Base-by-base conservation (phyloP, 2,113 vertebrate genomes). In the Cisticola juncidis region DNA sequence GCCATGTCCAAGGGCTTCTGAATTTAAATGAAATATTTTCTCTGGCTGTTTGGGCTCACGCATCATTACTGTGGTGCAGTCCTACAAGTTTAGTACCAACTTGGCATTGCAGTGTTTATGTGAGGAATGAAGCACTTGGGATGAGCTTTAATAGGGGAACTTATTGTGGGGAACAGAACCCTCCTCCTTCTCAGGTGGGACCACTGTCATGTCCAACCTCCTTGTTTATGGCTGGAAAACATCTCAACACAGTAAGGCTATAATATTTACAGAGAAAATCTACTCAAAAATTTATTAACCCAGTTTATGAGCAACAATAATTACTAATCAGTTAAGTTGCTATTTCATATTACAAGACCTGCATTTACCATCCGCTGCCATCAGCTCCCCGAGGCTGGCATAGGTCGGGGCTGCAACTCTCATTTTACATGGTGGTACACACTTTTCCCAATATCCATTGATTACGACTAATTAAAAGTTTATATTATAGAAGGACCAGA, bases 271-370 rank as follows among this genome's bases (percentile, higher is more conserved):
- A 61, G 31, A 92, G 50, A 35, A 93, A 94, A 92, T 35, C 64
- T 28, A 82, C 28, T 51, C 12, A 70, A 56, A 96, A 69, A 92
- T 74, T 90, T 91, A 95, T 88, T 92, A 82, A 53, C 73, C 91
- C 56, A 95, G 86, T 96, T 95, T 88, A 91, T 82, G 92, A 73
- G 53, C 40, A 62, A 90, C 72, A 91, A 76, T 90, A 94, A 96
- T 95, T 96, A 94, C 58, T 97, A 92, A 96, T 93, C 29, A 71
- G 47, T 95, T 96, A 92, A 80, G 85, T 92, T 92, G 42, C 21
- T 95, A 58, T 90, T 96, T 92, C 36, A 10, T 68, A 83, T 85
- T 94, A 92, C 65, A 90, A 76, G 90, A 86, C 28, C 68, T 94
- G 47, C 87, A 89, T 94, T 92, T 65, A n/a, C 50, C 56, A 96